Conservation (phyloP, 2,113 vertebrate species). For the Pampusana beccarii region DNA sequence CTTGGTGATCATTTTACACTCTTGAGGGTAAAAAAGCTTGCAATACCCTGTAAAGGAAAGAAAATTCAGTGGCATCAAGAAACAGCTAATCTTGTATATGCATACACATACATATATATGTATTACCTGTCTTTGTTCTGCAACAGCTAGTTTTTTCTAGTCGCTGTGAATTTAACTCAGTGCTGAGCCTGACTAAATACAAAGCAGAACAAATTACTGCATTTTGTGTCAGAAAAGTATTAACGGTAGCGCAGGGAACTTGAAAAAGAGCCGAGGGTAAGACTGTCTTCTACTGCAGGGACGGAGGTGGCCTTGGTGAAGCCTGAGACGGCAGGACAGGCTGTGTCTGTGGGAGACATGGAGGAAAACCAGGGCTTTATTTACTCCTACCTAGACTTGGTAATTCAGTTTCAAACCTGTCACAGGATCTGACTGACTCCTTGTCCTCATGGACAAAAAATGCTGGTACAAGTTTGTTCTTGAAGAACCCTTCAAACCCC, state of each 20-base stretch:
- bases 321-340: neutral
- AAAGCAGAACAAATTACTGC: neutral
- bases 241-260: neutral
- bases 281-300: neutral
- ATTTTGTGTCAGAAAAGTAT: neutral
- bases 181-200: neutral
- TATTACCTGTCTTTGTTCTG: neutral
- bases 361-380: neutral
- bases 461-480: neutral
- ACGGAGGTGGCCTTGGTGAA: neutral
- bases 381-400: neutral
- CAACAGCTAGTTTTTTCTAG: neutral
- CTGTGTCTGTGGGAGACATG: fast-evolving
- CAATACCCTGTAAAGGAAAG: neutral
- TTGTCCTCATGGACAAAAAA: neutral
- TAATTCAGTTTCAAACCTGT: neutral
- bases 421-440: neutral
- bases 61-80: neutral
- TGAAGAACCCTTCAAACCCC: neutral
- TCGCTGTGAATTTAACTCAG: neutral
- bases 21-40: neutral
- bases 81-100: neutral
- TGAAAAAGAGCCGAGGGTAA: neutral
- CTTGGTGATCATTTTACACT: neutral
- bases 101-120: too few species aligned